Conservation (phyloP, 2,797 vertebrate genomes). For the Gila robusta region DNA sequence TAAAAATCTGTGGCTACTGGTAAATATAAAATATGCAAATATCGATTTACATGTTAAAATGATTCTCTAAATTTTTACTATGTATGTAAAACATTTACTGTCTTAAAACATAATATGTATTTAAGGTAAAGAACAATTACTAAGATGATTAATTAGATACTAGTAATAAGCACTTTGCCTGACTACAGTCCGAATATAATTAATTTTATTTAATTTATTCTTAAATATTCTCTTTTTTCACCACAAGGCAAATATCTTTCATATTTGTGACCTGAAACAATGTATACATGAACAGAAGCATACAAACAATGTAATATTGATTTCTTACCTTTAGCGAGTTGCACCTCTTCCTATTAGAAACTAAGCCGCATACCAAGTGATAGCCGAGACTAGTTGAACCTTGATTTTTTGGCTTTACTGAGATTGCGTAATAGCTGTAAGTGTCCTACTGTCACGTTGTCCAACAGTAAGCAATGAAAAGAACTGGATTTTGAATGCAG, state of each 20-base stretch:
- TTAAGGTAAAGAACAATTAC: not conserved
- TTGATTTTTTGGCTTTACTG: slow-evolving; percentile 70
- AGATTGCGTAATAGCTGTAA: slow-evolving; percentile 63
- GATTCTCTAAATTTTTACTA: not conserved
- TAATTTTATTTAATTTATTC: not conserved
- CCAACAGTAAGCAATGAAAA: slow-evolving; percentile 54
- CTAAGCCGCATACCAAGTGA: slow-evolving; percentile 52
- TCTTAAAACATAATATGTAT: not conserved
- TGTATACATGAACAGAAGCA: not conserved
- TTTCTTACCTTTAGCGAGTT: slow-evolving; percentile 71
- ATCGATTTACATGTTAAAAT: not conserved
- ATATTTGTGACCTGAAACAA: not conserved
- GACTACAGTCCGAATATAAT: not conserved
- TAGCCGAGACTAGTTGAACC: slow-evolving; percentile 71
- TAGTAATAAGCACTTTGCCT: not conserved
- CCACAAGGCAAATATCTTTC: not conserved
- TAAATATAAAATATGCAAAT: not conserved
- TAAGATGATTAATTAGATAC: not conserved
- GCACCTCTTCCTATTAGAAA: slow-evolving; percentile 56
- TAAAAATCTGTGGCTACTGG: not conserved
- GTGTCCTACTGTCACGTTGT: slow-evolving; percentile 66
- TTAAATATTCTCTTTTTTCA: not conserved
- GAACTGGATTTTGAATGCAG: slow-evolving; percentile 18
- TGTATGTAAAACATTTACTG: not conserved
- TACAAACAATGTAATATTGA: slow-evolving; percentile 12